These are phyloP conservation scores for Stenodera caucasica DNA, from an alignment of 2,888 invertebrate genomes.

Conservation along the genomic window DNA sequence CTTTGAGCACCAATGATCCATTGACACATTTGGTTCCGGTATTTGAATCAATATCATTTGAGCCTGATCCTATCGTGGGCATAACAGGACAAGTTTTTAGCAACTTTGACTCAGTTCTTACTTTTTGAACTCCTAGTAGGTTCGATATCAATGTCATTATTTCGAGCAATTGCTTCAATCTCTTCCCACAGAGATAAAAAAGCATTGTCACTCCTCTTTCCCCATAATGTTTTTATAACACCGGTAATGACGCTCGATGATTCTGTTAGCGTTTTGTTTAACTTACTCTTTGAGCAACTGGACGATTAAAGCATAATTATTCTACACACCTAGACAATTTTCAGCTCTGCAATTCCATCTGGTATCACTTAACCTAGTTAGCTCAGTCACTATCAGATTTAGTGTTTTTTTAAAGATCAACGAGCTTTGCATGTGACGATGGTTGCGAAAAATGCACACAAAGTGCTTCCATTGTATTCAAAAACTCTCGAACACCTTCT, in stretches of 20 bases:
- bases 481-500: constrained; percentile 3
- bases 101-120: not conserved
- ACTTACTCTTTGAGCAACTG: not conserved
- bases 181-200: too few species aligned
- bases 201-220: too few species aligned
- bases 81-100: not conserved
- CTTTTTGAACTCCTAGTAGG: not conserved
- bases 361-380: not conserved
- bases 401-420: not conserved
- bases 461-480: constrained; percentile 1
- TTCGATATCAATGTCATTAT: not conserved
- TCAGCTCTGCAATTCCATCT: not conserved
- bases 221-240: not conserved
- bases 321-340: not conserved
- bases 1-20: too few species aligned
- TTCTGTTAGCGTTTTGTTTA: not conserved
- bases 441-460: constrained; percentile 15
- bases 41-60: not conserved
- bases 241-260: too few species aligned
- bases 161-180: not conserved
- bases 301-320: not conserved
- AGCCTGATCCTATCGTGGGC: not conserved
- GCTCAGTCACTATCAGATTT: not conserved
- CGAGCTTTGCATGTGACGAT: not conserved
- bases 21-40: too few species aligned